These are phyloP conservation scores for Antigone vipio DNA, from an alignment of 2,113 vertebrate genomes.

Conservation along the genomic window DNA sequence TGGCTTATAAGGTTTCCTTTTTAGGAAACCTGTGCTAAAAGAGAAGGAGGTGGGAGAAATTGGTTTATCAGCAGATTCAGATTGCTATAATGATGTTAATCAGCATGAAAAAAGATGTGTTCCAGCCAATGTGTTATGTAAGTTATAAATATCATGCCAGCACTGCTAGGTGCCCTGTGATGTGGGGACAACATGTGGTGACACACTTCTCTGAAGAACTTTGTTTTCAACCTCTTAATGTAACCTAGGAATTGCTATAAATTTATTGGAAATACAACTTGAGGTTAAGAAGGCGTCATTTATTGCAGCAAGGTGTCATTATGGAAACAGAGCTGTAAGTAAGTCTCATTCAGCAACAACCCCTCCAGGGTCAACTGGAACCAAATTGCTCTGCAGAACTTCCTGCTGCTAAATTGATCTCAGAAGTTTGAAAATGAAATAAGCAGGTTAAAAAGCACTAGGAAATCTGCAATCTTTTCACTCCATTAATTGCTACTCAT, in stretches of 20 bases:
- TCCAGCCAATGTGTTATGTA: not conserved
- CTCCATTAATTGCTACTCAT: slow-evolving; percentile 67
- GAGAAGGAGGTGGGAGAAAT: not conserved
- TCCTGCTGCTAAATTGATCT: slow-evolving; percentile 72
- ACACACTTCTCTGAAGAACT: not conserved
- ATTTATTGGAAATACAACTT: not conserved
- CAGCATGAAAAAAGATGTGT: not conserved
- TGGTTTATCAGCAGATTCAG: not conserved
- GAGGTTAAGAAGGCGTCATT: not conserved
- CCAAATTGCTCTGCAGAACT: slow-evolving; percentile 64
- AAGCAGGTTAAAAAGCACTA: slow-evolving; percentile 43
- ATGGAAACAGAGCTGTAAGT: slow-evolving; percentile 46
- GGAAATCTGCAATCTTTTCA: slow-evolving; percentile 52
- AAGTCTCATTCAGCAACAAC: slow-evolving; percentile 29
- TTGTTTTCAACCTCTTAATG: not conserved
- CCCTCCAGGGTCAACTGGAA: slow-evolving; percentile 37
- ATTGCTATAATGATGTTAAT: not conserved
- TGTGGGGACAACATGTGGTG: not conserved
- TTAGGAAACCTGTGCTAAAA: not conserved
- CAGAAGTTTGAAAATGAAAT: slow-evolving; percentile 56
- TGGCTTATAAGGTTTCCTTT: not conserved
- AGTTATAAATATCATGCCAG: not conserved
- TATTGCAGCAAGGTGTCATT: slow-evolving; percentile 32
- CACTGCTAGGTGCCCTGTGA: not conserved
- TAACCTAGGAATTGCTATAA: not conserved